Evolutionary conservation across 2,888 invertebrate genomes (phyloP).

Genomic region (Trachelus troglodyta): DNA sequence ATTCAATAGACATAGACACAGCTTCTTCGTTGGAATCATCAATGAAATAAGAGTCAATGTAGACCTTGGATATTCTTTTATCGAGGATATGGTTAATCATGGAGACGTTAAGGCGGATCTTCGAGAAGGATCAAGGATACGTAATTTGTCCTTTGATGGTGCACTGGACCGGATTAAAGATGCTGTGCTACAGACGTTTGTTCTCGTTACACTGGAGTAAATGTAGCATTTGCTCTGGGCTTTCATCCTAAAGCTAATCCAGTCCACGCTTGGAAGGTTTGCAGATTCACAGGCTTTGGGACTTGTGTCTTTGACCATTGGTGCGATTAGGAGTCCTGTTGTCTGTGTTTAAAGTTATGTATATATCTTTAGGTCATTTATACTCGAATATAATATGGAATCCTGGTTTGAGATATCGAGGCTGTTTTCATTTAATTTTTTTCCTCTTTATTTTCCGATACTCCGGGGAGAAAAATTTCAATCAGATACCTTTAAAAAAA

Average conservation of each 20-base stretch:
- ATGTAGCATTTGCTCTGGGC: neutral
- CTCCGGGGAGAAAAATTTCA: neutral
- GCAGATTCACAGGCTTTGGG: slow-evolving; percentile 4
- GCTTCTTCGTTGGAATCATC: neutral
- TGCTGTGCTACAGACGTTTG: neutral
- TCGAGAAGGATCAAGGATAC: neutral
- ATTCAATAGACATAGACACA: neutral
- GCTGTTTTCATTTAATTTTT: neutral
- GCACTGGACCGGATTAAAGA: neutral
- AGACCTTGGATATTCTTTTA: neutral
- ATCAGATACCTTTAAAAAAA: neutral
- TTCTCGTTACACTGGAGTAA: neutral
- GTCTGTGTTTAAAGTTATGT: neutral
- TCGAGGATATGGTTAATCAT: neutral
- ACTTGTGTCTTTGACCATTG: slow-evolving; percentile 36
- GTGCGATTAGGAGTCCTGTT: slow-evolving; percentile 11
- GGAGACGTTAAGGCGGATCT: neutral
- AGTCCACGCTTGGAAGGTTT: neutral
- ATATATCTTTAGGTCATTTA: neutral
- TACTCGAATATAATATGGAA: neutral
- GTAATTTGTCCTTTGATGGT: neutral
- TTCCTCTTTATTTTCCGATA: neutral
- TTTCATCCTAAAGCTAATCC: neutral
- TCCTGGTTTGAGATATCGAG: neutral
- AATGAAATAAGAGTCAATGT: neutral